A percentile compares a stretch with the other conserved stretches of the same genome.
Evolutionary conservation across 2,113 vertebrate genomes (phyloP).

Genomic region (Myiopsitta monachus): DNA sequence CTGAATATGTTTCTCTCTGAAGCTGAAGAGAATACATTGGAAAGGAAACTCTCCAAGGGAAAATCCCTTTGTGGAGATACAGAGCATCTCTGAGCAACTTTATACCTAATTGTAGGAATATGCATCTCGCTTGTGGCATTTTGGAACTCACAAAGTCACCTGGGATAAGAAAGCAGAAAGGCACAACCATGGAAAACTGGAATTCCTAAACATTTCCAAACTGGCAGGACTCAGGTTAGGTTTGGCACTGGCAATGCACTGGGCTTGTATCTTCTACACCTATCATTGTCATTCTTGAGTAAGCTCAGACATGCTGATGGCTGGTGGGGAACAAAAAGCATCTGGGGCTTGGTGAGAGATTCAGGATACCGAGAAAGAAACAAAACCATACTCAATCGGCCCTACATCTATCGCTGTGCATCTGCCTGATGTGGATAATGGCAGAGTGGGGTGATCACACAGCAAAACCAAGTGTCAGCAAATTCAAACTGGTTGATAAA

Average conservation of each 20-base stretch:
- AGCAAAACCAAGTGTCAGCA: background rate
- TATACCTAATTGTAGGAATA: background rate
- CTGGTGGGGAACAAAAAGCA: rapidly evolving
- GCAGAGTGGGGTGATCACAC: background rate
- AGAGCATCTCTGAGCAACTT: background rate
- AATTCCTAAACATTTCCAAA: background rate
- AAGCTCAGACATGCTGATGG: background rate
- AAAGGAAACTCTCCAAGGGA: background rate
- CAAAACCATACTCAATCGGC: background rate
- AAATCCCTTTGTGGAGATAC: background rate
- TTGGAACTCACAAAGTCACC: background rate
- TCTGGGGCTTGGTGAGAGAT: background rate
- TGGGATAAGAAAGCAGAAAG: background rate
- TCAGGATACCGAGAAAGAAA: background rate
- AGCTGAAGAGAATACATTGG: rapidly evolving
- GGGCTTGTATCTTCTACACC: background rate
- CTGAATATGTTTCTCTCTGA: rapidly evolving
- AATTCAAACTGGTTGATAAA: background rate
- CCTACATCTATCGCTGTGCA: background rate
- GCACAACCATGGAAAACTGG: background rate
- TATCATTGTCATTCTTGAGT: background rate
- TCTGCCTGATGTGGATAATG: background rate
- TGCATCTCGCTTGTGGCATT: background rate
- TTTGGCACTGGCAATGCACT: background rate
- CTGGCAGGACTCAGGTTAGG: rapidly evolving